Percentiles rank a stretch among this genome's conserved stretches.
These are phyloP conservation scores for Anoncus sp. DNA, from an alignment of 2,888 invertebrate species.

Conservation along the genomic window DNA sequence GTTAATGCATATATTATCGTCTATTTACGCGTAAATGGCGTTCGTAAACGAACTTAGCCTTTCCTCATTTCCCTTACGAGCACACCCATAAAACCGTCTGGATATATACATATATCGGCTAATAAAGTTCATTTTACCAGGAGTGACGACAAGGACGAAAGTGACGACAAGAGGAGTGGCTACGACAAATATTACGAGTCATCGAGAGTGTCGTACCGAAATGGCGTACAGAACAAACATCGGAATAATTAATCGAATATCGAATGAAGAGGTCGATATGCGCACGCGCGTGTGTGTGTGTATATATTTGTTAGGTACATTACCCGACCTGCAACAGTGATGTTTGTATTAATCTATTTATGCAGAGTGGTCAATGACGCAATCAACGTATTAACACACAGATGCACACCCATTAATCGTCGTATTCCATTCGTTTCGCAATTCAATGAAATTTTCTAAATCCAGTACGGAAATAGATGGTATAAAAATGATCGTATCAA, in stretches of 20 bases:
- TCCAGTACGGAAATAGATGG: neutral
- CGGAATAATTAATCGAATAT: constrained; percentile 44
- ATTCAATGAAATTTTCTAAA: constrained; percentile 6
- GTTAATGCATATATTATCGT: neutral
- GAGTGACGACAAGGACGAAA: constrained; percentile 8
- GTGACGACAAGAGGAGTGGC: constrained; percentile 13
- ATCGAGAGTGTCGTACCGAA: constrained; percentile 18
- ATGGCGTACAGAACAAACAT: constrained; percentile 22
- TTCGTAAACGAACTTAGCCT: constrained; percentile 15
- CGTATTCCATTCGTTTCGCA: neutral
- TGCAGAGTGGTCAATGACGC: constrained; percentile 8
- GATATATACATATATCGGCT: neutral
- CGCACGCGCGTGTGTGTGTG: neutral
- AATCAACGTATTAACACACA: neutral
- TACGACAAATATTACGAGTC: constrained; percentile 29
- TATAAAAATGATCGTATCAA: neutral
- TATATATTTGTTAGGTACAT: neutral
- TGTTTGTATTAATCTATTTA: constrained; percentile 18
- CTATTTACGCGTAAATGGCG: neutral
- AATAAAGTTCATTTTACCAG: constrained; percentile 3
- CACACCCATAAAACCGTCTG: neutral
- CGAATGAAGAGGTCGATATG: constrained; percentile 14
- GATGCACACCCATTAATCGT: constrained; percentile 6
- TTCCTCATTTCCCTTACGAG: neutral
- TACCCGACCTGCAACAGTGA: neutral